Conservation (phyloP, 1,140 invertebrate genomes). For the Drosophila kepulauana region DNA sequence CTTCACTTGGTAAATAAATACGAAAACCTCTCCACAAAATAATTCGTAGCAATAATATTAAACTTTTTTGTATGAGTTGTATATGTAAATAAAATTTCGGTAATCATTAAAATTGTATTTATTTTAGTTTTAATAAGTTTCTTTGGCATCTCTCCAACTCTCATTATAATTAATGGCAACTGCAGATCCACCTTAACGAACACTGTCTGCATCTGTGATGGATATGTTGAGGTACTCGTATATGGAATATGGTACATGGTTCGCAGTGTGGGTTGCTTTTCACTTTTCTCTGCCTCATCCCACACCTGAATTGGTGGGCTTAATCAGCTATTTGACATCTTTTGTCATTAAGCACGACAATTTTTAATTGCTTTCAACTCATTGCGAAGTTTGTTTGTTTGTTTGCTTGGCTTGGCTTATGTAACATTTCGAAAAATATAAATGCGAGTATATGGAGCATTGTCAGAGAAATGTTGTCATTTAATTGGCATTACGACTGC, state of each 20-base stretch:
- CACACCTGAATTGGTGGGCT: conserved; percentile 42
- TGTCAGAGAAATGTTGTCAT: conserved; percentile 63
- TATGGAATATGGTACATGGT: neutral
- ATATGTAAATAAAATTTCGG: neutral
- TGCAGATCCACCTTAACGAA: neutral
- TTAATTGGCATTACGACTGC: conserved; percentile 64
- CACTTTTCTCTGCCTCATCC: conserved; percentile 62
- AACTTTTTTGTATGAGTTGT: too few relatives aligned
- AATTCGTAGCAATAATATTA: too few relatives aligned
- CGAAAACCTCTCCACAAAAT: too few relatives aligned
- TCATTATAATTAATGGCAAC: neutral
- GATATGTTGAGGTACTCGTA: conserved; percentile 6
- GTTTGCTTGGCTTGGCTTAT: conserved; percentile 36
- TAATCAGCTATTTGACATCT: conserved; percentile 76
- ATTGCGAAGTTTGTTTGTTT: conserved; percentile 47
- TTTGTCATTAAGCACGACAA: conserved; percentile 55
- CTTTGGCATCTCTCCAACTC: neutral
- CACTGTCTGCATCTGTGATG: neutral
- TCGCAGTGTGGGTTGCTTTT: conserved; percentile 64
- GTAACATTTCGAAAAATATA: conserved; percentile 46
- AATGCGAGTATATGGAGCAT: conserved; percentile 34
- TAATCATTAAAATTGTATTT: neutral
- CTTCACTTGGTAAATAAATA: too few relatives aligned
- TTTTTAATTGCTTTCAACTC: conserved; percentile 74
- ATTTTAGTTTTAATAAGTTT: conserved; percentile 1